Evolutionary conservation across 2,888 invertebrate species (phyloP).

Genomic region (Isotomurus palustris): DNA sequence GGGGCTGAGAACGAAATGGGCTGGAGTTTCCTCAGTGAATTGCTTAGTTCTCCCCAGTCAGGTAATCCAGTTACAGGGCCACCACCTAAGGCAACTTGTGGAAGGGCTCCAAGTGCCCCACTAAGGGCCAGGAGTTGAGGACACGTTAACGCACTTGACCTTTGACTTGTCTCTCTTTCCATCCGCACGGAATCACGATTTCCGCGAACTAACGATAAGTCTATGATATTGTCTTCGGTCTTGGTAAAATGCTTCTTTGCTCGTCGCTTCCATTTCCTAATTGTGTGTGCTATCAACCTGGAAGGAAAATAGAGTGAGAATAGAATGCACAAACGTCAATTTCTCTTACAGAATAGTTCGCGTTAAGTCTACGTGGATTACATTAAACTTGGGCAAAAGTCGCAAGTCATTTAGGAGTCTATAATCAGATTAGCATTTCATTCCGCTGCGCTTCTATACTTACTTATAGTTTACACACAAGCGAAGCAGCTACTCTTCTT

Average conservation of each 20-base stretch:
- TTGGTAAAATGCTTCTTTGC: constrained; percentile 23
- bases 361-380: too few relatives aligned
- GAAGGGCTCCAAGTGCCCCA: constrained; percentile 83
- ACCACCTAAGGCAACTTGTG: constrained; percentile 44
- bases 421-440: too few relatives aligned
- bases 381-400: too few relatives aligned
- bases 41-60: constrained; percentile 42
- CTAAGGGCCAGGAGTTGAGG: constrained; percentile 87
- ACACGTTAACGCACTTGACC: constrained; percentile 62
- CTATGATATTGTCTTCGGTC: constrained; percentile 30
- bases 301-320: constrained; percentile 4
- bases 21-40: constrained; percentile 32
- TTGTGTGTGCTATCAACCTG: constrained; percentile 44
- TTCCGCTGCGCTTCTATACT: too few relatives aligned
- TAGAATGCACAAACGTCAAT: too few relatives aligned
- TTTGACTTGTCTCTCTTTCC: constrained; percentile 31
- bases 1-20: constrained; percentile 43
- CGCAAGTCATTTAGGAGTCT: too few relatives aligned
- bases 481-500: too few relatives aligned
- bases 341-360: too few relatives aligned
- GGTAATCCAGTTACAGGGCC: constrained; percentile 38
- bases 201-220: constrained; percentile 33
- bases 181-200: constrained; percentile 26
- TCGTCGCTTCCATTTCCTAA: constrained; percentile 42
- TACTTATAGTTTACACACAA: too few relatives aligned